phyloP scores from a whole-genome alignment of 2,888 invertebrate species.

The Linyphia triangularis region DNA sequence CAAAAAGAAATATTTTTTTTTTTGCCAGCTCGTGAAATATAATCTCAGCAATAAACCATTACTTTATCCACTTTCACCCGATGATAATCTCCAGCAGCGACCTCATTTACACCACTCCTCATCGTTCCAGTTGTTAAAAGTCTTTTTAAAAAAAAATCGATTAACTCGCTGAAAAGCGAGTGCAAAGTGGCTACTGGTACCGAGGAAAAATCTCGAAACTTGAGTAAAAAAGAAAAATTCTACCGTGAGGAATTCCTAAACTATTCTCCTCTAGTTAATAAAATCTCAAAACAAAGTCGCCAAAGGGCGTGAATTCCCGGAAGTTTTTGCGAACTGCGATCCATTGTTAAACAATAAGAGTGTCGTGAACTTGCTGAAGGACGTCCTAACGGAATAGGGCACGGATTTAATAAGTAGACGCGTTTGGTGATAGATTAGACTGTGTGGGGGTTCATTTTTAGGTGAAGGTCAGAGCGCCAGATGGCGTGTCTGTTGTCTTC shows the following conservation, averaged over 20 bases:
- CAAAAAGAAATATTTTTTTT: not conserved
- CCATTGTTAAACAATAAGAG: not conserved
- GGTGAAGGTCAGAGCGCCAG: slow-evolving; percentile 59
- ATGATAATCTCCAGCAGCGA: not conserved
- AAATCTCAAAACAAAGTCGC: not conserved
- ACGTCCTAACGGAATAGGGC: slow-evolving; percentile 37
- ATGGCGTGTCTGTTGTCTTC: slow-evolving; percentile 18
- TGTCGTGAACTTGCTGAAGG: slow-evolving; percentile 46
- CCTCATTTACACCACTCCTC: not conserved
- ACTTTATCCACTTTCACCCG: slow-evolving; percentile 5
- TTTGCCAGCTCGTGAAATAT: slow-evolving; percentile 8
- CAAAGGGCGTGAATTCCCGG: slow-evolving; percentile 64
- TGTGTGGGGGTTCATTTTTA: slow-evolving; percentile 19
- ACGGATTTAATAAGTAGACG: slow-evolving; percentile 9
- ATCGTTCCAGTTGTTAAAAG: slow-evolving; percentile 31
- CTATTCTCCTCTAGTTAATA: not conserved
- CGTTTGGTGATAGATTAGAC: not conserved
- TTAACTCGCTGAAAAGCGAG: slow-evolving; percentile 40
- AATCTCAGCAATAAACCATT: not conserved
- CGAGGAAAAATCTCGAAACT: not conserved
- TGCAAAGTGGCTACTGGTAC: slow-evolving; percentile 38
- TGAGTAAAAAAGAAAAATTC: not conserved
- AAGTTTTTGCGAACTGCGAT: slow-evolving; percentile 19
- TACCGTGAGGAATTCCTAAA: not conserved
- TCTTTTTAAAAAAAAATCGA: slow-evolving; percentile 18